phyloP scores from a whole-genome alignment of 2,888 invertebrate genomes.

The Lasioglossum oenotherae region DNA sequence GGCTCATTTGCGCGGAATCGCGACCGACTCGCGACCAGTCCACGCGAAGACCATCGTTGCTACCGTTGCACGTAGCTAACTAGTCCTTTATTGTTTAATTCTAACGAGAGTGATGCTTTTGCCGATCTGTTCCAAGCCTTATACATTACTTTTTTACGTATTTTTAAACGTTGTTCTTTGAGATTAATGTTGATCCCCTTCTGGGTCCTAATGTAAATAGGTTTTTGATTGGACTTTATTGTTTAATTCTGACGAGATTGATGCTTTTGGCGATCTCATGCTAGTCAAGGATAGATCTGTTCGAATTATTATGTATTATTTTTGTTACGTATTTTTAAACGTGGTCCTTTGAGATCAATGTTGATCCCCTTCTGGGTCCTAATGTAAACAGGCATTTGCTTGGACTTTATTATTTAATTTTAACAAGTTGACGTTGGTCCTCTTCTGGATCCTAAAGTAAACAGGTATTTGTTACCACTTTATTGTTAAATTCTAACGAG shows the following conservation, averaged over 20 bases:
- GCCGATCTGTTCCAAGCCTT: background rate
- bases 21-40: background rate
- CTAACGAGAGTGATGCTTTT: background rate
- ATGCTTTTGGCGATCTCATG: background rate
- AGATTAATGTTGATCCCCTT: background rate
- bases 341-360: background rate
- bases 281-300: background rate
- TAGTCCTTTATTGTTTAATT: background rate
- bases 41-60: background rate
- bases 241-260: background rate
- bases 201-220: background rate
- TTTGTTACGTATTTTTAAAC: too few relatives aligned
- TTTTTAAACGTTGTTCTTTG: background rate
- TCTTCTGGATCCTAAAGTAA: background rate
- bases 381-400: too few relatives aligned
- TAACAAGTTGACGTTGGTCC: background rate
- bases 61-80: background rate
- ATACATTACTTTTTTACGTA: background rate
- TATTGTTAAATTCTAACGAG: background rate
- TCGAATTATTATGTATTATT: too few relatives aligned
- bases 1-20: slow-evolving; percentile 22
- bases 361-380: too few relatives aligned
- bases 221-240: background rate
- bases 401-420: too few relatives aligned
- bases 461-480: background rate